phyloP scores from a whole-genome alignment of 1,140 invertebrate genomes.

The Cepaea nemoralis region DNA sequence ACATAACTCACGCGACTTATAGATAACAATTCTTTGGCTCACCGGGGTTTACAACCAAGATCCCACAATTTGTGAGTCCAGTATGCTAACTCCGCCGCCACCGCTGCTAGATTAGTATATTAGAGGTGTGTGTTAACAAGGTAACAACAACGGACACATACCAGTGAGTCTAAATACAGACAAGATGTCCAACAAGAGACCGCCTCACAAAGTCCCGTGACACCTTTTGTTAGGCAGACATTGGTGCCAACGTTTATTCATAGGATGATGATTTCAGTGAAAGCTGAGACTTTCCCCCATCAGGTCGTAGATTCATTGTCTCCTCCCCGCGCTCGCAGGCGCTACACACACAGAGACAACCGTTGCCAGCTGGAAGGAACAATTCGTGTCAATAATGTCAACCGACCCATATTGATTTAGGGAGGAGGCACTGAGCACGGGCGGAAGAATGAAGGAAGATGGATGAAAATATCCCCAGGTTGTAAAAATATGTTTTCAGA shows the following conservation, averaged over 20 bases:
- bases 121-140: too few species aligned
- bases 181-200: background rate
- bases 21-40: too few species aligned
- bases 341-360: background rate
- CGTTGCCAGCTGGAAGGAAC: background rate
- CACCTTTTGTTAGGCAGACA: constrained; percentile 13
- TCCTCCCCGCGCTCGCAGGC: background rate
- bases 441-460: background rate
- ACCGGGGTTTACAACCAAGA: too few species aligned
- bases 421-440: background rate
- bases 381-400: constrained; percentile 28
- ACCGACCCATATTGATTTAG: constrained; percentile 1
- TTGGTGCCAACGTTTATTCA: background rate
- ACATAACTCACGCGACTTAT: too few species aligned
- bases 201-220: background rate
- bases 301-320: constrained; percentile 11
- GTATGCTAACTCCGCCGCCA: too few species aligned
- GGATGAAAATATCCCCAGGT: constrained; percentile 13
- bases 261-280: constrained; percentile 14
- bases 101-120: too few species aligned
- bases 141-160: too few species aligned
- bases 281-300: background rate
- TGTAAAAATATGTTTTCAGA: background rate
- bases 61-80: too few species aligned
- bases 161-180: too few species aligned